phyloP scores from a whole-genome alignment of 2,113 vertebrate genomes.

The Delphinapterus leucas region DNA sequence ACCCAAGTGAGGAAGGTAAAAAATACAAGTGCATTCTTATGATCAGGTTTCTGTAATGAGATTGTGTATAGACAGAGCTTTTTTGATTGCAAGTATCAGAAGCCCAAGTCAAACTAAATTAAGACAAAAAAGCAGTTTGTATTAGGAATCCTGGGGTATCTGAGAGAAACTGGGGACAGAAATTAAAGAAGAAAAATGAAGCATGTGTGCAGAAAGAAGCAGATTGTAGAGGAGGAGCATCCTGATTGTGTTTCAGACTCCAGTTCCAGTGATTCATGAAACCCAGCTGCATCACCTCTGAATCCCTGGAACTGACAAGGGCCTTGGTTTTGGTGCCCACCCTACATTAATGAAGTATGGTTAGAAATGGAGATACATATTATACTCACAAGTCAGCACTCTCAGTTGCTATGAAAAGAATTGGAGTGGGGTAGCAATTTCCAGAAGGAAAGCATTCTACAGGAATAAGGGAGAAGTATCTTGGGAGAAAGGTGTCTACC shows the following conservation, averaged over 20 bases:
- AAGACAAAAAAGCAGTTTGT: background rate
- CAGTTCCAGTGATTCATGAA: background rate
- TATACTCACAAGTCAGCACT: background rate
- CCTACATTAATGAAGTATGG: background rate
- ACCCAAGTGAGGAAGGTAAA: background rate
- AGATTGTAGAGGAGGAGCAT: background rate
- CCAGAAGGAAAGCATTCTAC: background rate
- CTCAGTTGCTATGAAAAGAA: background rate
- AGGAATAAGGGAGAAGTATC: background rate
- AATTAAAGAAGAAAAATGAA: background rate
- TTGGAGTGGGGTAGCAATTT: background rate
- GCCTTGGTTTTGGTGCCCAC: background rate
- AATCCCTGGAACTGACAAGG: background rate
- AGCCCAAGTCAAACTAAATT: background rate
- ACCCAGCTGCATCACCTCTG: background rate
- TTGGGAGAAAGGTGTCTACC: background rate
- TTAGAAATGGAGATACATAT: background rate
- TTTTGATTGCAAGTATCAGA: background rate
- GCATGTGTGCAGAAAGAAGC: background rate
- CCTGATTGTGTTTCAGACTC: background rate
- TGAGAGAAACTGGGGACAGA: background rate
- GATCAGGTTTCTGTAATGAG: background rate
- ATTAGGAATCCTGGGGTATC: background rate
- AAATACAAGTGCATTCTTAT: background rate
- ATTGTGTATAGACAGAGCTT: background rate